These are phyloP conservation scores for Ceratosolen solmsi DNA, from an alignment of 1,140 invertebrate genomes.

Conservation along the genomic window DNA sequence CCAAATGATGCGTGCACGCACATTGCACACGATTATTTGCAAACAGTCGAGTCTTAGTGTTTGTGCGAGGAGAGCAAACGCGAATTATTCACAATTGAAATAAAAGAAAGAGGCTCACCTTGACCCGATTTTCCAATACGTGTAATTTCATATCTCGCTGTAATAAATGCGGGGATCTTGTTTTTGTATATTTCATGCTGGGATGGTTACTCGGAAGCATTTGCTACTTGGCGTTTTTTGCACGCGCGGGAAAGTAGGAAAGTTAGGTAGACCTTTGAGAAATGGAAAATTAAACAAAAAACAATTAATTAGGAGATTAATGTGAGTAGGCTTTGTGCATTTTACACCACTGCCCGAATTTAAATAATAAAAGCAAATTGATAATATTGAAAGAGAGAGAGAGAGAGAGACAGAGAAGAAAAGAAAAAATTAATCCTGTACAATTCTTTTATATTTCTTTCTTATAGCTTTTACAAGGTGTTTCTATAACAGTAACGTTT, in stretches of 20 bases:
- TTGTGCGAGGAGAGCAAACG: background rate
- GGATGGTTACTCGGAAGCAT: background rate
- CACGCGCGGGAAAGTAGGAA: background rate
- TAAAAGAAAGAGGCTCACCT: constrained; percentile 35
- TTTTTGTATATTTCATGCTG: background rate
- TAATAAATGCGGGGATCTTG: background rate
- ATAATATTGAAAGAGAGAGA: no score
- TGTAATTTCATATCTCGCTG: background rate
- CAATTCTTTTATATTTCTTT: constrained; percentile 45
- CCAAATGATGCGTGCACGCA: background rate
- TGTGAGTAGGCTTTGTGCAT: no score
- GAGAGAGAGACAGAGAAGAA: background rate
- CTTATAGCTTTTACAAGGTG: constrained; percentile 42
- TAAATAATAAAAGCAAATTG: no score
- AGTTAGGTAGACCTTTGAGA: no score
- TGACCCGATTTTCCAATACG: constrained; percentile 21
- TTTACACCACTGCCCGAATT: no score
- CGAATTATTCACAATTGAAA: background rate
- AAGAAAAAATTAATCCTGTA: background rate
- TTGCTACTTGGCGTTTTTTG: background rate
- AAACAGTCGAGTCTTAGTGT: background rate
- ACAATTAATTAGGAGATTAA: no score
- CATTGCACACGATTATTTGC: background rate
- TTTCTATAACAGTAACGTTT: constrained; percentile 63
- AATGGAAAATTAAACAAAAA: no score